phyloP scores from a whole-genome alignment of 2,888 invertebrate genomes.

The Ichneumoninae sp. region DNA sequence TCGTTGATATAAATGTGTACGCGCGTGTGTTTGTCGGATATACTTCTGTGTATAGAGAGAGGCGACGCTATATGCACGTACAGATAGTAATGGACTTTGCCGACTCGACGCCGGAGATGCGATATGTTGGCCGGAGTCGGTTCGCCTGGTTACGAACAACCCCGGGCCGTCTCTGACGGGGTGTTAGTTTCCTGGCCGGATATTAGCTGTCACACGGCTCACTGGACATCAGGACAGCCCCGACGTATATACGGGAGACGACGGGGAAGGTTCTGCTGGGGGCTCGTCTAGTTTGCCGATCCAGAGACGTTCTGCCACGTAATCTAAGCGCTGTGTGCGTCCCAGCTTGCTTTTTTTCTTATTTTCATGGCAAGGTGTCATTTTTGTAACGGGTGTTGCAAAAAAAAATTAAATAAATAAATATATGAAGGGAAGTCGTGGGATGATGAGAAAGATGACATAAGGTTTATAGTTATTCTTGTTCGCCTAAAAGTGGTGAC shows the following conservation, averaged over 20 bases:
- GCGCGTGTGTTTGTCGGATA: not conserved
- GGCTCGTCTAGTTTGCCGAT: constrained; percentile 42
- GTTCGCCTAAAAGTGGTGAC: not conserved
- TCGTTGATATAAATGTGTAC: not conserved
- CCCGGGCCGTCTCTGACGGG: constrained; percentile 69
- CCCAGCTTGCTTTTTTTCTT: constrained; percentile 1
- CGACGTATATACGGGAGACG: constrained; percentile 56
- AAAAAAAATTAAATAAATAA: not conserved
- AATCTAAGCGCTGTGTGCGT: constrained; percentile 22
- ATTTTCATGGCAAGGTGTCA: not conserved
- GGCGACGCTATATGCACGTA: constrained; percentile 30
- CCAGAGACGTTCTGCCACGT: constrained; percentile 35
- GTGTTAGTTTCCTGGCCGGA: constrained; percentile 83
- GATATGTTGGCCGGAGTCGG: constrained; percentile 74
- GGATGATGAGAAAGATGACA: not conserved
- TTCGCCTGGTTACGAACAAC: constrained; percentile 61
- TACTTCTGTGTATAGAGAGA: not conserved
- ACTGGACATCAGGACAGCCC: constrained; percentile 80
- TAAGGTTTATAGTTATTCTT: not conserved
- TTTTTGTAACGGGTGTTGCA: not conserved
- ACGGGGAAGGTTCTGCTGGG: constrained; percentile 39
- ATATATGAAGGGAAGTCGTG: not conserved
- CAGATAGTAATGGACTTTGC: constrained; percentile 74
- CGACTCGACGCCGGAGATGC: constrained; percentile 78
- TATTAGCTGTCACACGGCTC: constrained; percentile 84